A percentile compares a stretch with the other conserved stretches of the same genome.
Conservation (phyloP, 2,797 vertebrate genomes). For the Menidia menidia region DNA sequence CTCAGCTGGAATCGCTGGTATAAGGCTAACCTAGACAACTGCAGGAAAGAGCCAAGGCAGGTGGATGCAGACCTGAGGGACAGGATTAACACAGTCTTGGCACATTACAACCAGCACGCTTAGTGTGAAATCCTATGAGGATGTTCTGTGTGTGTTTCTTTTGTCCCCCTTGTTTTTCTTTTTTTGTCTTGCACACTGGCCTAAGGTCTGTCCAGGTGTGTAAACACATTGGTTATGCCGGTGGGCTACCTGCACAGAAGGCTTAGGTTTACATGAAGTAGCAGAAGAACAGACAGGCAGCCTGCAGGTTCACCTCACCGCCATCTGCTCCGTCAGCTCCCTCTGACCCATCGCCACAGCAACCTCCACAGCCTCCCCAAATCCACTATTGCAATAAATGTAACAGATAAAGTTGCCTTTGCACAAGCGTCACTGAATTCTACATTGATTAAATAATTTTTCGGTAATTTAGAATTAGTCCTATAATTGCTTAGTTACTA, state of each 20-base stretch:
- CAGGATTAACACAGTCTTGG: conserved; percentile 73
- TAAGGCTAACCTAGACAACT: conserved; percentile 51
- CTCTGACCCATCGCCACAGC: conserved; percentile 63
- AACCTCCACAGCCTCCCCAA: conserved; percentile 39
- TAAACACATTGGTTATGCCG: conserved; percentile 47
- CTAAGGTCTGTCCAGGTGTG: conserved; percentile 60
- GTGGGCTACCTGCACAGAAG: conserved; percentile 34
- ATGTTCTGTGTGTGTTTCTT: conserved; percentile 29
- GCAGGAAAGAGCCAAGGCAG: conserved; percentile 58
- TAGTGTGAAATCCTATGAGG: conserved; percentile 55
- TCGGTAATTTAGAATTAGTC: background rate
- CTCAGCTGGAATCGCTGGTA: conserved; percentile 53
- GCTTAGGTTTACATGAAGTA: conserved; percentile 56
- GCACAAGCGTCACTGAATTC: background rate
- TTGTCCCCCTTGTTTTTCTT: background rate
- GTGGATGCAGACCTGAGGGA: conserved; percentile 68
- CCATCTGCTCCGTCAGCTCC: conserved; percentile 74
- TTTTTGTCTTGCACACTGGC: conserved; percentile 21
- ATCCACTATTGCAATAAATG: conserved; percentile 23
- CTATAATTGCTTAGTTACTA: background rate
- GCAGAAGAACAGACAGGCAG: conserved; percentile 59
- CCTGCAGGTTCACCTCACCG: conserved; percentile 62
- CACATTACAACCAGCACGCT: conserved; percentile 64
- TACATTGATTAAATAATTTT: background rate
- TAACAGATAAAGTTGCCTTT: background rate